A percentile compares a stretch with the other conserved stretches of the same genome.
Conservation (phyloP, 2,797 vertebrate genomes). For the Semotilus atromaculatus region DNA sequence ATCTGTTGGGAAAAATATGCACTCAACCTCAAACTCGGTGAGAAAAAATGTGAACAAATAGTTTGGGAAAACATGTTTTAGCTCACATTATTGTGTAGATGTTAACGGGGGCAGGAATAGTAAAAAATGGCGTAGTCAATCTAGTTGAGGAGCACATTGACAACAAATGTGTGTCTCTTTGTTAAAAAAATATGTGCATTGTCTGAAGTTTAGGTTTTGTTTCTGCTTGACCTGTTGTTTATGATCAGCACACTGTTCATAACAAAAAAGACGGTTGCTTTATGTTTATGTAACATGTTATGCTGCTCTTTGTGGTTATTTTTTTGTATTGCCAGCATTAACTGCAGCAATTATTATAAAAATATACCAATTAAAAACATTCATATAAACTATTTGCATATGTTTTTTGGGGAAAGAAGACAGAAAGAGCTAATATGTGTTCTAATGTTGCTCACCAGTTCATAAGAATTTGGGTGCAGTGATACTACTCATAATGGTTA, state of each 20-base stretch:
- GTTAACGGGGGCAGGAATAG: conserved; percentile 67
- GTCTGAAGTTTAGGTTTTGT: conserved; percentile 27
- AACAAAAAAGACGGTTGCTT: conserved; percentile 7
- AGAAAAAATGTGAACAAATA: conserved; percentile 78
- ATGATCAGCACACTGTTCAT: conserved; percentile 10
- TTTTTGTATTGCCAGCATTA: background rate
- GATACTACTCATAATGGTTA: conserved; percentile 48
- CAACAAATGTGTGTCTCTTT: background rate
- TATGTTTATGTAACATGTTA: background rate
- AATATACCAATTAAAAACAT: background rate
- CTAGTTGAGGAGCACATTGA: conserved; percentile 17
- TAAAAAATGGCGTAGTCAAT: conserved; percentile 28
- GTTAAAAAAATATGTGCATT: background rate
- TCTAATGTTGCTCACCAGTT: conserved; percentile 17
- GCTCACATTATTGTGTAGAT: conserved; percentile 76
- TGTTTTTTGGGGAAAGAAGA: conserved; percentile 2
- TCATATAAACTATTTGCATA: background rate
- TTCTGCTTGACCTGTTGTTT: conserved; percentile 29
- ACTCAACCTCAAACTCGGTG: conserved; percentile 83
- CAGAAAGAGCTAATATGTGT: conserved; percentile 32
- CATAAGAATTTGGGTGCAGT: conserved; percentile 21
- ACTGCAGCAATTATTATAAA: conserved; percentile 7
- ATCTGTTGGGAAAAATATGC: conserved; percentile 84
- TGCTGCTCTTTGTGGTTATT: conserved; percentile 10
- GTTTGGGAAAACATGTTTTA: conserved; percentile 79